These are phyloP conservation scores for Gastrophryne carolinensis DNA, from an alignment of 2,797 vertebrate species.

Conservation along the genomic window DNA sequence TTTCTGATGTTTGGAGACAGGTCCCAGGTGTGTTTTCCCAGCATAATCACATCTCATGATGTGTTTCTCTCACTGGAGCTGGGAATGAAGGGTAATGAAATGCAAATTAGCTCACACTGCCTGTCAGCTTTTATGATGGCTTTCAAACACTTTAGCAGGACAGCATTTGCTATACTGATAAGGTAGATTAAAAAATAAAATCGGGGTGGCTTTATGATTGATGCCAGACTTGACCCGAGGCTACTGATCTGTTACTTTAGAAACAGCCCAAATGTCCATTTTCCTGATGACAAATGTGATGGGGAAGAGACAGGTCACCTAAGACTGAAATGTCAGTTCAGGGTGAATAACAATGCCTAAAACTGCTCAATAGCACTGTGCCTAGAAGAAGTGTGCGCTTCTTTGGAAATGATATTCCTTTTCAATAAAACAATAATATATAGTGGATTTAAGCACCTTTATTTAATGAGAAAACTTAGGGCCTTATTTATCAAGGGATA, in stretches of 20 bases:
- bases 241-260: background rate
- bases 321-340: background rate
- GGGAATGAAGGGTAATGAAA: conserved; percentile 35
- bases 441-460: too few species aligned
- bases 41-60: conserved; percentile 36
- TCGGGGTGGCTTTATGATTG: background rate
- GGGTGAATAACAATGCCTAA: too few species aligned
- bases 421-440: too few species aligned
- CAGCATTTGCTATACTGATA: background rate
- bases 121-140: conserved; percentile 24
- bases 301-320: background rate
- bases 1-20: background rate
- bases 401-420: too few species aligned
- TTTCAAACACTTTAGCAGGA: conserved; percentile 1
- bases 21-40: conserved; percentile 17
- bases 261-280: background rate
- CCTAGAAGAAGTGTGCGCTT: too few species aligned
- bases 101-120: conserved; percentile 12
- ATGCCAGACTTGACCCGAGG: background rate
- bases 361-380: too few species aligned
- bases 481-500: too few species aligned
- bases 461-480: too few species aligned
- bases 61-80: background rate
- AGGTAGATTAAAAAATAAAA: background rate
- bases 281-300: background rate